Conservation (phyloP, 2,113 vertebrate genomes). For the Lasiurus cinereus region DNA sequence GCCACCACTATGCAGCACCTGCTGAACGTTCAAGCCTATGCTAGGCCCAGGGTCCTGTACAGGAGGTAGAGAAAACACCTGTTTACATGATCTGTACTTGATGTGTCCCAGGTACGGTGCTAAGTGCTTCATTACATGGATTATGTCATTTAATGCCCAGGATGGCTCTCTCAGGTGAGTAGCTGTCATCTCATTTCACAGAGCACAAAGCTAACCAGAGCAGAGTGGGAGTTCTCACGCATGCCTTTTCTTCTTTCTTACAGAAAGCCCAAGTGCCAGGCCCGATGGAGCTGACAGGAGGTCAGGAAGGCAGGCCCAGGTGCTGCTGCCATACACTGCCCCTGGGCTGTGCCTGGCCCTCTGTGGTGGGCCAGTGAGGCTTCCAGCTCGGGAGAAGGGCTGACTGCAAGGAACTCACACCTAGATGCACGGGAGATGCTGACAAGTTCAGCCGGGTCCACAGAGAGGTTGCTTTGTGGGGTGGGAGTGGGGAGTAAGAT, state of each 20-base stretch:
- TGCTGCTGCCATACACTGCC: not conserved
- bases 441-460: not conserved
- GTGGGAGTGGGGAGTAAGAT: too few relatives aligned
- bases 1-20: not conserved
- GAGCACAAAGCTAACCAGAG: not conserved
- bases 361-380: not conserved
- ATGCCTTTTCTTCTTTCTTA: not conserved
- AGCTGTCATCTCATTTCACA: not conserved
- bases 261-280: not conserved
- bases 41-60: not conserved
- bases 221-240: not conserved
- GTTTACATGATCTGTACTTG: not conserved
- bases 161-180: not conserved
- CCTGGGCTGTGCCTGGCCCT: not conserved
- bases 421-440: not conserved
- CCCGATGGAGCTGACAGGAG: not conserved
- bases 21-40: accelerated
- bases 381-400: not conserved
- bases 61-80: not conserved
- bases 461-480: not conserved
- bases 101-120: not conserved
- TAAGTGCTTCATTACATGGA: not conserved
- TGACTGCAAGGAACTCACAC: not conserved
- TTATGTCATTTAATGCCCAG: not conserved
- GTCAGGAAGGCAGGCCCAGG: not conserved